phyloP scores from a whole-genome alignment of 2,888 invertebrate genomes.

The Dorcus parallelipipedus region DNA sequence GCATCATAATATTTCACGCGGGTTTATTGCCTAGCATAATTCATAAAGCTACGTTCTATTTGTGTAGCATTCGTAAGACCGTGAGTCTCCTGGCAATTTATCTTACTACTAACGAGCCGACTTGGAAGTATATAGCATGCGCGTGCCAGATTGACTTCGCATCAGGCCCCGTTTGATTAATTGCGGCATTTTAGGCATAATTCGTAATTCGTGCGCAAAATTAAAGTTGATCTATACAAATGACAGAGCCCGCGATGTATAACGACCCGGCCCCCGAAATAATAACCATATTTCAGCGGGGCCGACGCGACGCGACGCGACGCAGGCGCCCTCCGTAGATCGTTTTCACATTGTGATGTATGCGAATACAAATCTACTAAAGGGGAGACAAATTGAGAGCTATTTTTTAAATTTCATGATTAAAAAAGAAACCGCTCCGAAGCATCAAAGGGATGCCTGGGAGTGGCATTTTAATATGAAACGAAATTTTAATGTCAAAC shows the following conservation, averaged over 20 bases:
- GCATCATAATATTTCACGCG: too few species aligned
- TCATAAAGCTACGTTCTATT: too few species aligned
- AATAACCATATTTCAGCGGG: constrained; percentile 9
- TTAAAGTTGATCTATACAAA: constrained; percentile 16
- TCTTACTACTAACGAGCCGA: constrained; percentile 8
- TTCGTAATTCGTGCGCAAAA: constrained; percentile 16
- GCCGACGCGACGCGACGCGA: not conserved
- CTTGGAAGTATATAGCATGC: constrained; percentile 6
- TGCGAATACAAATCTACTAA: constrained; percentile 4
- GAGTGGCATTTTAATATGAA: too few species aligned
- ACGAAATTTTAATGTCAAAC: too few species aligned
- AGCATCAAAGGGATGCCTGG: too few species aligned
- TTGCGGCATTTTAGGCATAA: constrained; percentile 16
- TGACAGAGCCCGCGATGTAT: not conserved
- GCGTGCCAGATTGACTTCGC: constrained; percentile 17
- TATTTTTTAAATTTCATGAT: too few species aligned
- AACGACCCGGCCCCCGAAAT: not conserved
- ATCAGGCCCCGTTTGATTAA: constrained; percentile 17
- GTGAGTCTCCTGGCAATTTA: not conserved
- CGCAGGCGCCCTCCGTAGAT: not conserved
- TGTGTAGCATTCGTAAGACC: too few species aligned
- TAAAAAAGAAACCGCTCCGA: too few species aligned
- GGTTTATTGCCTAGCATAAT: too few species aligned
- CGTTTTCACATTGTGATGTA: constrained; percentile 9
- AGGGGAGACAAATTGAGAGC: not conserved